Conservation (phyloP, 1,140 invertebrate genomes). For the Drosophila equinoxialis region DNA sequence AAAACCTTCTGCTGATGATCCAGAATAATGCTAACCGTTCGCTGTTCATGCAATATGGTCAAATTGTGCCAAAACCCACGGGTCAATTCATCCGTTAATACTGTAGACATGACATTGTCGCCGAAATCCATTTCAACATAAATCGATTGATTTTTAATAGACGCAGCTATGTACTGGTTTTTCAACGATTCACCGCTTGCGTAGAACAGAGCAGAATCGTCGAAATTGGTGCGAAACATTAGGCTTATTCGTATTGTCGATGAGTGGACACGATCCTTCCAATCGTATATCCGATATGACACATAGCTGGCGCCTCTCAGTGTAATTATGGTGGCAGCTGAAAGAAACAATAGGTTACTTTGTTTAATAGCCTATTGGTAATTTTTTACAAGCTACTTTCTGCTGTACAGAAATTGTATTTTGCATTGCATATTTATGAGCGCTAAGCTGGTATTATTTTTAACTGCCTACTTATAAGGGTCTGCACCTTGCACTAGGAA, state of each 20-base stretch:
- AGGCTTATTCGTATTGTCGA: conserved; percentile 93
- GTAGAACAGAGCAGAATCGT: conserved; percentile 94
- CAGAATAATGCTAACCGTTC: conserved; percentile 88
- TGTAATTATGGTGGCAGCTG: conserved; percentile 93
- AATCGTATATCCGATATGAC: conserved; percentile 95
- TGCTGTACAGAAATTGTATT: too few relatives aligned
- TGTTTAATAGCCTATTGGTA: too few relatives aligned
- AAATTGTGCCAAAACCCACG: conserved; percentile 94
- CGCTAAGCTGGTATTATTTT: too few relatives aligned
- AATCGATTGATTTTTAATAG: conserved; percentile 90
- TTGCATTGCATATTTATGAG: too few relatives aligned
- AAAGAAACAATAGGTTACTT: background rate
- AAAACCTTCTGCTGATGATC: conserved; percentile 88
- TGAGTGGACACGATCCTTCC: conserved; percentile 95
- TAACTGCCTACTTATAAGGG: too few relatives aligned
- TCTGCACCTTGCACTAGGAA: too few relatives aligned
- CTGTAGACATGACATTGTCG: conserved; percentile 87
- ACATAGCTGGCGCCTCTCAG: conserved; percentile 95
- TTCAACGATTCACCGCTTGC: conserved; percentile 92
- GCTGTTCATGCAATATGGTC: conserved; percentile 91
- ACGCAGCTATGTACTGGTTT: conserved; percentile 92
- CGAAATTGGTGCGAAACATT: conserved; percentile 93
- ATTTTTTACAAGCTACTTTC: too few relatives aligned
- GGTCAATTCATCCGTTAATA: conserved; percentile 88
- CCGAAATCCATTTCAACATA: conserved; percentile 93